phyloP scores from a whole-genome alignment of 2,797 vertebrate species.

The Podargus strigoides region DNA sequence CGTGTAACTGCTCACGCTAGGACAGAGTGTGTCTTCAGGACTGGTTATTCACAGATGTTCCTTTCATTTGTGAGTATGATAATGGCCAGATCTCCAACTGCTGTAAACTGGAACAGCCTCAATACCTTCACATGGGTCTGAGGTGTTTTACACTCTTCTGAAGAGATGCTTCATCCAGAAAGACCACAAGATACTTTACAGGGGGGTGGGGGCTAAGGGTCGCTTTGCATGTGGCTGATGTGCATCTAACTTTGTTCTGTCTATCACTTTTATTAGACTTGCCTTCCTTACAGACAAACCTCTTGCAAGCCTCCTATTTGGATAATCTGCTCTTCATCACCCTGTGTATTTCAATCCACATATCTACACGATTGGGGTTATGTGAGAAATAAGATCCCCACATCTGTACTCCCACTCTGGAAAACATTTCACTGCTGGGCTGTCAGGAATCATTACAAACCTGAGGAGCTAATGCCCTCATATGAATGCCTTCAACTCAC shows the following conservation, averaged over 20 bases:
- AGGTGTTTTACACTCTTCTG: background rate
- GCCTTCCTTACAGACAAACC: background rate
- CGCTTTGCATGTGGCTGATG: background rate
- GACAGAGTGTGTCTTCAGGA: background rate
- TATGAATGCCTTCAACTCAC: background rate
- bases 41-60: background rate
- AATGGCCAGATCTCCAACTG: background rate
- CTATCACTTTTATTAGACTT: constrained; percentile 36
- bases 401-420: constrained; percentile 12
- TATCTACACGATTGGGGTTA: background rate
- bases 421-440: constrained; percentile 18
- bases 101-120: background rate
- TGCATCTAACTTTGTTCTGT: background rate
- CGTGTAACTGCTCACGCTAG: background rate
- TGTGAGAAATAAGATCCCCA: constrained; percentile 33
- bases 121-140: background rate
- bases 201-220: background rate
- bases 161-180: background rate
- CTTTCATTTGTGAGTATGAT: background rate
- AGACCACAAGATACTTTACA: background rate
- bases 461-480: background rate
- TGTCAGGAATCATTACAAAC: constrained; percentile 57
- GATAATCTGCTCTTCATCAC: constrained; percentile 52
- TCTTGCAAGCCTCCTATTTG: background rate
- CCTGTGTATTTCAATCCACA: background rate